Percentiles rank a stretch among this genome's conserved stretches.
Evolutionary conservation across 2,113 vertebrate species (phyloP).

Genomic region (Mastomys natalensis): DNA sequence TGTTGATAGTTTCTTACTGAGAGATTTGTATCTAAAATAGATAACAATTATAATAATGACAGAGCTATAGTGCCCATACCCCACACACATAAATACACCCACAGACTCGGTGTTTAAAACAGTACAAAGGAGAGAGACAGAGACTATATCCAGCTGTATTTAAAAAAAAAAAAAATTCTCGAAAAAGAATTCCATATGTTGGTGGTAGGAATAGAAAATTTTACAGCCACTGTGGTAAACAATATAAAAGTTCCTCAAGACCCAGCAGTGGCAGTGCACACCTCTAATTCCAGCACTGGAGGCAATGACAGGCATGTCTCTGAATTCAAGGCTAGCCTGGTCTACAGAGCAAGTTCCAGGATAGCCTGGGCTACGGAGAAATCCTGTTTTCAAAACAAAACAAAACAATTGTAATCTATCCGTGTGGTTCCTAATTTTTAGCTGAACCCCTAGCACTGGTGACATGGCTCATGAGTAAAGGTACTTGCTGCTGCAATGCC

Average conservation of each 20-base stretch:
- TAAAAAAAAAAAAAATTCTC: not conserved
- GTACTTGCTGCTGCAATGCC: not conserved
- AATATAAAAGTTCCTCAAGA: not conserved
- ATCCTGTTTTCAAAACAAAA: not conserved
- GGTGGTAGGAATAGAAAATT: not conserved
- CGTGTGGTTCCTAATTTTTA: not conserved
- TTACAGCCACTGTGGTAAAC: not conserved
- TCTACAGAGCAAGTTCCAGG: not conserved
- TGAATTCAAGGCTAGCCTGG: not conserved
- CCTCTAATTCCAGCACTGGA: not conserved
- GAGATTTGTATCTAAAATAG: not conserved
- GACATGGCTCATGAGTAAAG: not conserved
- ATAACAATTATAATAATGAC: constrained; percentile 25
- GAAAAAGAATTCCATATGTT: not conserved
- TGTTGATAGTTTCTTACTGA: not conserved
- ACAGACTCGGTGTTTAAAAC: not conserved
- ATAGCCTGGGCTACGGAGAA: no score
- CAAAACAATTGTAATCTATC: not conserved
- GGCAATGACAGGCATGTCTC: not conserved
- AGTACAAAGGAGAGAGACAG: not conserved
- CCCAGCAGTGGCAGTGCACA: not conserved
- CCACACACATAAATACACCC: not conserved
- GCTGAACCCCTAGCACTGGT: not conserved
- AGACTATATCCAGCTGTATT: not conserved
- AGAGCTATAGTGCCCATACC: not conserved